Percentiles rank a stretch among this genome's conserved stretches.
Evolutionary conservation across 2,797 vertebrate genomes (phyloP).

Genomic region (Avahi laniger): DNA sequence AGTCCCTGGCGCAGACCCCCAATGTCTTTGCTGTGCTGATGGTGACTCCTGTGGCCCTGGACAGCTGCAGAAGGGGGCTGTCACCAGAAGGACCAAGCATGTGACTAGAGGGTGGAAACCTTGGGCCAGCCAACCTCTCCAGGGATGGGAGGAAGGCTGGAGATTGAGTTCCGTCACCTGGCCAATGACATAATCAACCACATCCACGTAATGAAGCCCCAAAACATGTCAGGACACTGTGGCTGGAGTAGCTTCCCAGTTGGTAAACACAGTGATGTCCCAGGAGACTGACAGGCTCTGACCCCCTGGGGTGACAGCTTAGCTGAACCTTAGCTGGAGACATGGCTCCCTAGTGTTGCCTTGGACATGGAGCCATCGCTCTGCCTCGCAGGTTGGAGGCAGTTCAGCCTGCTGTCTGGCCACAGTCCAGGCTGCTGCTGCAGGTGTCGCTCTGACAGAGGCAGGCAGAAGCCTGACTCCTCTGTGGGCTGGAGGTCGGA

Average conservation of each 20-base stretch:
- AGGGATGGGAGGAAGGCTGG: not conserved
- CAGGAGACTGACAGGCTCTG: not conserved
- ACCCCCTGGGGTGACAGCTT: fast-evolving
- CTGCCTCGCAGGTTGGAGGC: fast-evolving
- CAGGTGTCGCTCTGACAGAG: not conserved
- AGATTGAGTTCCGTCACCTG: not conserved
- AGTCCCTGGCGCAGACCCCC: not conserved
- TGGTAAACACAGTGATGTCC: not conserved
- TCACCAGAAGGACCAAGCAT: not conserved
- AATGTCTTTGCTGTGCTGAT: not conserved
- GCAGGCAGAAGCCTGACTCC: not conserved
- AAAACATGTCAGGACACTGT: not conserved
- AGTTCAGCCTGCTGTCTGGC: not conserved
- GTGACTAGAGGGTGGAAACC: not conserved
- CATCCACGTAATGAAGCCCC: not conserved
- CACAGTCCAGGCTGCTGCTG: not conserved
- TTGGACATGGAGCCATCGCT: fast-evolving
- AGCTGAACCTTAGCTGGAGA: too few relatives aligned
- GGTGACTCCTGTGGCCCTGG: not conserved
- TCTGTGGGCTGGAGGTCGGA: too few relatives aligned
- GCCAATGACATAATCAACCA: not conserved
- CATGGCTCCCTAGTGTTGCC: not conserved
- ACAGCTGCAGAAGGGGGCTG: not conserved
- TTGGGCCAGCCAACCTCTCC: not conserved
- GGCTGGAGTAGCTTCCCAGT: not conserved